Percentiles rank a stretch among this genome's conserved stretches.
Conservation (phyloP, 2,888 invertebrate genomes). For the Eurois occulta region DNA sequence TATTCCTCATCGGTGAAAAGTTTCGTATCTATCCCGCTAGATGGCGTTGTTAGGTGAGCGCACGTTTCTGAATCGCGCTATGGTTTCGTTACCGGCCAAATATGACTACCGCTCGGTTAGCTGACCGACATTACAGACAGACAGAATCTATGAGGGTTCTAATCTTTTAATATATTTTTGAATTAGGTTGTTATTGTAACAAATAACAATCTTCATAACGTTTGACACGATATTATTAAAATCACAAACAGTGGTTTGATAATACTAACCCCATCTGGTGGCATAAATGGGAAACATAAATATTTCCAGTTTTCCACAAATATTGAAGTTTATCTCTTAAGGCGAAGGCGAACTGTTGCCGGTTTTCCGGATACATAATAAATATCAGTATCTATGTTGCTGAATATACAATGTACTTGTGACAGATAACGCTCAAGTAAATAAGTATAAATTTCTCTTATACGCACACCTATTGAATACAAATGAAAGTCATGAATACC, state of each 20-base stretch:
- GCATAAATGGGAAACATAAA: neutral
- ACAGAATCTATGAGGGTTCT: neutral
- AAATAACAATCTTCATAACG: neutral
- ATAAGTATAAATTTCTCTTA: neutral
- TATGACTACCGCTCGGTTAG: conserved; percentile 5
- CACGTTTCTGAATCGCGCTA: conserved; percentile 46
- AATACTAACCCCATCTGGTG: neutral
- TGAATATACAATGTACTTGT: neutral
- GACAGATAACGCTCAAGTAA: neutral
- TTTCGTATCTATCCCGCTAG: conserved; percentile 3
- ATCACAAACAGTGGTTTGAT: neutral
- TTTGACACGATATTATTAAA: neutral
- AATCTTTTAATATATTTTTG: neutral
- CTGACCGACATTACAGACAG: neutral
- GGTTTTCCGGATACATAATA: neutral
- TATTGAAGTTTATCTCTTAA: neutral
- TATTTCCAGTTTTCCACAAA: neutral
- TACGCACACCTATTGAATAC: neutral
- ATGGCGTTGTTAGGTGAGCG: conserved; percentile 34
- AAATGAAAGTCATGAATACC: conserved; percentile 12
- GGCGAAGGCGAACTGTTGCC: neutral
- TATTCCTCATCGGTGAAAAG: neutral
- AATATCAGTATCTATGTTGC: neutral
- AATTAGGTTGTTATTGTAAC: neutral
- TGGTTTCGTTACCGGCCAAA: conserved; percentile 42